Evolutionary conservation across 2,797 vertebrate genomes (phyloP).

Genomic region (Mionectes olivaceus): DNA sequence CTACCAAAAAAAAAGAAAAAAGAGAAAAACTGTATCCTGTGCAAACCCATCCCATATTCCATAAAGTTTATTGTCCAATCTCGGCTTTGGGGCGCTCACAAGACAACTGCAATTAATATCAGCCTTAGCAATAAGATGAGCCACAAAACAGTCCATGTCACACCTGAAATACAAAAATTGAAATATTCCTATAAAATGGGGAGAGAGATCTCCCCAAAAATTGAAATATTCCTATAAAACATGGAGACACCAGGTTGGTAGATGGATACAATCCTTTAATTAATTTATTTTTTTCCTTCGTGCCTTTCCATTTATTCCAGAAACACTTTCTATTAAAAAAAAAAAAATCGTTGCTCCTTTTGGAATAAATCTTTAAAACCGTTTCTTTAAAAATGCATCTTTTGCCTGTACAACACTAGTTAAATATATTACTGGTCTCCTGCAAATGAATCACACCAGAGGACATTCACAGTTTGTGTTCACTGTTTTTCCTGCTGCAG

Average conservation of each 20-base stretch:
- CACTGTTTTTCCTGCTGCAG: background rate
- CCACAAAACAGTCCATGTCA: background rate
- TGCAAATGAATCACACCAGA: conserved; percentile 29
- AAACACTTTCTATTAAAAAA: background rate
- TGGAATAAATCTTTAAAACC: conserved; percentile 42
- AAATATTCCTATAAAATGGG: conserved; percentile 22
- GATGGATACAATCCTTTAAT: conserved; percentile 51
- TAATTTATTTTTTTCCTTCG: background rate
- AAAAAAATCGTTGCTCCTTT: background rate
- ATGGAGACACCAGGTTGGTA: background rate
- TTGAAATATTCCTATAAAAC: background rate
- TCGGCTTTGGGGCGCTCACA: background rate
- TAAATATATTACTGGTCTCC: conserved; percentile 71
- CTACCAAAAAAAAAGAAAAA: background rate
- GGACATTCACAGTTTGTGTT: conserved; percentile 57
- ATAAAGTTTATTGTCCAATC: background rate
- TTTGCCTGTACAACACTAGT: conserved; percentile 35
- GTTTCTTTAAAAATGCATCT: background rate
- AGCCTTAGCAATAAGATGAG: background rate
- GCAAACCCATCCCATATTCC: background rate
- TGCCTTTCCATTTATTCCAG: conserved; percentile 48
- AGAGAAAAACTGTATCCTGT: background rate
- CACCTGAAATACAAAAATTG: background rate
- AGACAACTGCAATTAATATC: background rate
- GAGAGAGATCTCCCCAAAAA: too few relatives aligned